These are phyloP conservation scores for Urosaurus nigricauda DNA, from an alignment of 2,797 vertebrate species.

Conservation along the genomic window DNA sequence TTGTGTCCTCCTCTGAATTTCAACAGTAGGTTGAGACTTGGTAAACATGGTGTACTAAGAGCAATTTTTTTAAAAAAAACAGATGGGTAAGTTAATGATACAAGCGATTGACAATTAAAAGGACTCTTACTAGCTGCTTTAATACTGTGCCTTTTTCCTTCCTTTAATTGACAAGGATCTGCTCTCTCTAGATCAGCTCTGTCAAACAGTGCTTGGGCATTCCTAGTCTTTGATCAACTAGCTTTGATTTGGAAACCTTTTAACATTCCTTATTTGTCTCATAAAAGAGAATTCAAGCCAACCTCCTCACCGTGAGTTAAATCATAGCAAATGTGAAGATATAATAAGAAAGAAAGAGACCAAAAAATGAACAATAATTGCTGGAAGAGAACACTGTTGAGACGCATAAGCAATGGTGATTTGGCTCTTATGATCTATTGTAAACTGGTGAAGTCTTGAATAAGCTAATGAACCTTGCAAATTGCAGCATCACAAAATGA, in stretches of 20 bases:
- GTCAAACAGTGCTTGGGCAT: slow-evolving; percentile 55
- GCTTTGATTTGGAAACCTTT: slow-evolving; percentile 63
- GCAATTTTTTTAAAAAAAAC: too few relatives aligned
- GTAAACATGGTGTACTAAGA: not conserved
- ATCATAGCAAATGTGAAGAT: slow-evolving; percentile 24
- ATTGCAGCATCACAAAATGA: not conserved
- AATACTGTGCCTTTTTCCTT: slow-evolving; percentile 43
- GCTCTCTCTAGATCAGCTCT: slow-evolving; percentile 50
- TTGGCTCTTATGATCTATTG: not conserved
- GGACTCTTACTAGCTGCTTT: slow-evolving; percentile 33
- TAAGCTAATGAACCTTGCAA: not conserved
- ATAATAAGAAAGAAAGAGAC: not conserved
- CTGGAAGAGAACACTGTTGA: not conserved
- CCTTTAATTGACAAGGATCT: slow-evolving; percentile 59
- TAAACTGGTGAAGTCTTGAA: not conserved
- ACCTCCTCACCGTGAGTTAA: slow-evolving; percentile 40
- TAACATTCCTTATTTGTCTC: slow-evolving; percentile 60
- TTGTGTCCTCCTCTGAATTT: not conserved
- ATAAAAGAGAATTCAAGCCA: slow-evolving; percentile 59
- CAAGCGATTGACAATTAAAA: not conserved
- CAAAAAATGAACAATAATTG: not conserved
- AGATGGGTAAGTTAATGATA: slow-evolving; percentile 20
- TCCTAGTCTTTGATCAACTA: slow-evolving; percentile 34
- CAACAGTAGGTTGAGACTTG: not conserved
- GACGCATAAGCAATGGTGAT: not conserved